Conservation (phyloP, 2,888 invertebrate species). For the Sesia bembeciformis region DNA sequence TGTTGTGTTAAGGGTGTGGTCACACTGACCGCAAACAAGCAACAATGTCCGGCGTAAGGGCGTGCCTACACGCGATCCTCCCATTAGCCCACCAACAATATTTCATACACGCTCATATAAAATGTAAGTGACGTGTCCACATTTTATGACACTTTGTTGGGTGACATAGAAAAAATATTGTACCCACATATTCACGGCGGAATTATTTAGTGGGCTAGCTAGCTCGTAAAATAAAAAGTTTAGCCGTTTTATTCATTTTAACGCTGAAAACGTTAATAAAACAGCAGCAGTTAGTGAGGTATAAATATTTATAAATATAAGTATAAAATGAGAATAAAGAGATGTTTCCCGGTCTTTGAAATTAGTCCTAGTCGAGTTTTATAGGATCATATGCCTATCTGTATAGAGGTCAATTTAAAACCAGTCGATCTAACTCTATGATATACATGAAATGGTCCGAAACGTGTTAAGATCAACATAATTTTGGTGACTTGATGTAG, state of each 20-base stretch:
- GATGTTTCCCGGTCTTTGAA: too few species aligned
- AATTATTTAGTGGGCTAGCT: slow-evolving; percentile 30
- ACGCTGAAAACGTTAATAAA: background rate
- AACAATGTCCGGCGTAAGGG: slow-evolving; percentile 26
- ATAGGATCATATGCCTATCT: too few species aligned
- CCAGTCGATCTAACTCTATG: too few species aligned
- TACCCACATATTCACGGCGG: slow-evolving; percentile 19
- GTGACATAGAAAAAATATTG: slow-evolving; percentile 37
- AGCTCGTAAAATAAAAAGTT: slow-evolving; percentile 26
- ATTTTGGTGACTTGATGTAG: too few species aligned
- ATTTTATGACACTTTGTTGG: slow-evolving; percentile 47
- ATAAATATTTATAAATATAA: too few species aligned
- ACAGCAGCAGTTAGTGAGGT: background rate
- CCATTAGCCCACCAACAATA: slow-evolving; percentile 55
- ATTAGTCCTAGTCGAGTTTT: too few species aligned
- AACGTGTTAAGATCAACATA: too few species aligned
- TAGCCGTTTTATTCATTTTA: slow-evolving; percentile 1
- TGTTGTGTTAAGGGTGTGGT: slow-evolving; percentile 8
- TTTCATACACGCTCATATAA: slow-evolving; percentile 55
- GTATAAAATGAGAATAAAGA: too few species aligned
- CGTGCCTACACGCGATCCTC: slow-evolving; percentile 55
- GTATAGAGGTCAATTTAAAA: too few species aligned
- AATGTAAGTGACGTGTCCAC: slow-evolving; percentile 55
- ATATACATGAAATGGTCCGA: too few species aligned
- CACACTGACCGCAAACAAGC: slow-evolving; percentile 2